Conservation (phyloP, 2,797 vertebrate genomes). For the Myripristis murdjan region DNA sequence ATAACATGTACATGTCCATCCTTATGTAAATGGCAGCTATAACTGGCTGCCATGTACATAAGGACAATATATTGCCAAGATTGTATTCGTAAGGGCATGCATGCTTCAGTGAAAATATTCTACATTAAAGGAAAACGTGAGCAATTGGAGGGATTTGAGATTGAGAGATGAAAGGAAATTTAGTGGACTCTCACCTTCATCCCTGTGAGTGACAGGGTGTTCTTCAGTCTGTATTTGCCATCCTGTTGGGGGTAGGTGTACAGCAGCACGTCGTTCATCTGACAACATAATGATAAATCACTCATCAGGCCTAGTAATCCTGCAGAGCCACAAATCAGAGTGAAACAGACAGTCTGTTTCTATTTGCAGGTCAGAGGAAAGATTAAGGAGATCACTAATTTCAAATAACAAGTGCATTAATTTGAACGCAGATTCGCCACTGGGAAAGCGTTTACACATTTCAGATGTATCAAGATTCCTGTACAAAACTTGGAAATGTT, state of each 20-base stretch:
- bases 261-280: conserved; percentile 97
- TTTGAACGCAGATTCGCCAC: no score
- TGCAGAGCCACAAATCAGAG: background rate
- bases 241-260: conserved; percentile 98
- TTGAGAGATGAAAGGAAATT: background rate
- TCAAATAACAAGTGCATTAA: no score
- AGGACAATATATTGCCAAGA: no score
- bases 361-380: background rate
- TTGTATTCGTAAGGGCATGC: background rate
- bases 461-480: no score
- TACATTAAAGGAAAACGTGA: background rate
- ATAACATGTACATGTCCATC: no score
- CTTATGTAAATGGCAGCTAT: no score
- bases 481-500: no score
- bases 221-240: conserved; percentile 95
- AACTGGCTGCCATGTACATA: no score
- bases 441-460: no score
- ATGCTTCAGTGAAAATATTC: background rate
- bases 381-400: background rate
- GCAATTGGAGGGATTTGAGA: background rate
- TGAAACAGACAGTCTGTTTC: background rate
- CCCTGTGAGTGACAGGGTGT: conserved; percentile 88
- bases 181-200: conserved; percentile 88
- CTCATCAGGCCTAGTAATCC: background rate
- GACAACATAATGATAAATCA: conserved; percentile 37